These are phyloP conservation scores for Lota lota DNA, from an alignment of 2,113 vertebrate genomes.

Conservation along the genomic window DNA sequence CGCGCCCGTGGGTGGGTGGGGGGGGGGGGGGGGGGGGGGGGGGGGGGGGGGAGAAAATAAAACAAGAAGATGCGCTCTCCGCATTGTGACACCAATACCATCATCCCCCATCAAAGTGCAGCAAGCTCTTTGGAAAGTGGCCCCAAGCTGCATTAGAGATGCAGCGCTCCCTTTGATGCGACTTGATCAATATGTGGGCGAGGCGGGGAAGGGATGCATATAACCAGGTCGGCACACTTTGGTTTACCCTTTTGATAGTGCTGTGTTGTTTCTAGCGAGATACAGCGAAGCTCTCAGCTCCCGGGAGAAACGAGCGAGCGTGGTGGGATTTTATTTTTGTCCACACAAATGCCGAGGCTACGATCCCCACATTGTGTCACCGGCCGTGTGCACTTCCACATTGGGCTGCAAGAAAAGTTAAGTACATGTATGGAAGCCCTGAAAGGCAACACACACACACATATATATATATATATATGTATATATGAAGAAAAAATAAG, in stretches of 20 bases:
- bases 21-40: neutral
- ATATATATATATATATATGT: too few species aligned
- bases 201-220: conserved; percentile 50
- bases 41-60: conserved; percentile 19
- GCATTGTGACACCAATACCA: conserved; percentile 81
- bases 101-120: conserved; percentile 76
- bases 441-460: too few species aligned
- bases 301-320: conserved; percentile 16
- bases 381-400: too few species aligned
- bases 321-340: too few species aligned
- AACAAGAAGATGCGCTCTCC: conserved; percentile 66
- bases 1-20: conserved; percentile 47
- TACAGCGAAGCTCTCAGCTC: conserved; percentile 35
- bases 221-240: conserved; percentile 67
- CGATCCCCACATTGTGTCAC: too few species aligned
- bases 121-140: conserved; percentile 74
- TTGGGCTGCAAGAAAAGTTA: too few species aligned
- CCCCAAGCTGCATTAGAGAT: conserved; percentile 75
- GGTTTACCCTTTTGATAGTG: conserved; percentile 70
- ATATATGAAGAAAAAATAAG: too few species aligned
- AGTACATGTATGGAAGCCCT: too few species aligned
- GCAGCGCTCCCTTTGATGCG: conserved; percentile 71
- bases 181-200: conserved; percentile 76
- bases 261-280: conserved; percentile 66
- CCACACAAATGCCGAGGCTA: too few species aligned